Evolutionary conservation across 2,888 invertebrate species (phyloP), one percentile per base, ranked within the genome.

Genomic region (Encarsia formosa): DNA sequence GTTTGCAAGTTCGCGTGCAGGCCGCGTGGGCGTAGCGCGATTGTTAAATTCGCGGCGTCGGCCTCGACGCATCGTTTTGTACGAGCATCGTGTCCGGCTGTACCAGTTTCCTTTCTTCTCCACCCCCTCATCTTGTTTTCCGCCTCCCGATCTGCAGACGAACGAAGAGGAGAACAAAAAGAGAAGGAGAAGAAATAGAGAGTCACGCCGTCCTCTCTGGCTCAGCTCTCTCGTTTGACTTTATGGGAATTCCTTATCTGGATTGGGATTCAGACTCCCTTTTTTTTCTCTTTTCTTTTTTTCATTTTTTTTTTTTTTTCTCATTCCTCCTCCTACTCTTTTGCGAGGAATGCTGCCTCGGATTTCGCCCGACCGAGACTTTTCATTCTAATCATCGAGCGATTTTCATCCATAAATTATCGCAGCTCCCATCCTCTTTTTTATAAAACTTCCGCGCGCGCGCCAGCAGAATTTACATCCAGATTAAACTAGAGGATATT

Each of bases 191-290:
- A 39, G 38, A 38, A 47, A 19, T 24, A 42, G 46, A 42, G 47
- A 52, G 52, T 49, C 55, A 49, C 49, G 55, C 35, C 43, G 41
- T 15, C 20, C 24, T 29, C 26, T 16, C 5, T 13, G 24, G 15
- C 34, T 29, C 11, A 8, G 16, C 39, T 34, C 23, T 50, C 54
- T 50, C 48, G 50, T 48, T 48, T 50, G 44, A 53, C 53, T 56
- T 53, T 56, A 56, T 56, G 56, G 53, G 56, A 56, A 56, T 53
- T 53, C 53, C 53, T 56, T 56, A 56, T 56, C 56, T 56, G 56
- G 56, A 56, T 56, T 56, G 52, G 52, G 52, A 52, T 53, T 53
- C 53, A 48, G 40, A 13, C 9, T 29, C 22, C 38, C 42, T 49
- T 49, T 48, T 51, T 29, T 24, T 35, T 20, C 9, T 16, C 16